Base-by-base conservation (phyloP, 2,113 vertebrate genomes). In the Thamnophis sirtalis region DNA sequence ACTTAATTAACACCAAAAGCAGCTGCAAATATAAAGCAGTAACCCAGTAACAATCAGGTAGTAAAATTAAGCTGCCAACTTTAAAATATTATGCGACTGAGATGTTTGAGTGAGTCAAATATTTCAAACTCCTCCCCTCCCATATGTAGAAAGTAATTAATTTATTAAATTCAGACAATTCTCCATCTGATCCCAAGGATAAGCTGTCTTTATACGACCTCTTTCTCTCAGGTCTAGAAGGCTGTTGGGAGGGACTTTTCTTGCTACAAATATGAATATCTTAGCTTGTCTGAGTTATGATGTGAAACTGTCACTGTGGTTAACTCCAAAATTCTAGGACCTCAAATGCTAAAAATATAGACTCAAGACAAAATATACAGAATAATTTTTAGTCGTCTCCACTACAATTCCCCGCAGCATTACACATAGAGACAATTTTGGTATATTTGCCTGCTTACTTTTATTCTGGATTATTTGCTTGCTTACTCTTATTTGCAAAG, bases 251-350 rank as follows among this genome's bases (percentile, higher is more conserved):
- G 68, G 84, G 58, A 73, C 90, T 90, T 92, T 91, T 87, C 73
- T 55, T 87, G 33, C 48, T 56, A 60, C 38, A 88, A 91, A 51
- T 24, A 85, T 48, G 28, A 68, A 89, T 60, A 58, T 80, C 58
- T 91, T 68, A 60, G 49, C 85, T 38, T 19, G 13, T 56, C 33
- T 51, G 17, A 85, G 13, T 90, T 84, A 92, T 22, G 84, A 92
- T 92, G 68, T 90, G 91, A 93, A 93, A 93, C 89, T 93, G 50
- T 90, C 93, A 92, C 51, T 93, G 91, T 93, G 91, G 91, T 89
- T 93, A 80, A 91, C 88, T 87, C n/a, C 89, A 33, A 92, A 93
- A 87, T 9, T 63, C 89, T 68, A 90, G 91, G 87, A 92, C 28
- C 85, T 84, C 88, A 92, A 85, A 88, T 88, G 85, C 91, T 88